Conservation (phyloP, 1,140 invertebrate genomes). For the Pogonomyrmex barbatus region DNA sequence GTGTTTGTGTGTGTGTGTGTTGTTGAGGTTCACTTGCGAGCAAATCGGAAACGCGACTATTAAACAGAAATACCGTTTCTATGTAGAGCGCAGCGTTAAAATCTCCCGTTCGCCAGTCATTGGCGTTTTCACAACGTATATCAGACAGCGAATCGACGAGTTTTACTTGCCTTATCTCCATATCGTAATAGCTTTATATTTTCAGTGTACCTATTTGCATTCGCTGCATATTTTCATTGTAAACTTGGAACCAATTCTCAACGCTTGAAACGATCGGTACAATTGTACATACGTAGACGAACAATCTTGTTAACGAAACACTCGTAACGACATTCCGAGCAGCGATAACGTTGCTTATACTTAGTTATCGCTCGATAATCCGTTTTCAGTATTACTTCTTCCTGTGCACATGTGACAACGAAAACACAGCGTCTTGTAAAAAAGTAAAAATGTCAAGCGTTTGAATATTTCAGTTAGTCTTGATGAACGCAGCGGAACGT, state of each 20-base stretch:
- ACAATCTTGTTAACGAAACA: slow-evolving; percentile 7
- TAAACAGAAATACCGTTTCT: slow-evolving; percentile 15
- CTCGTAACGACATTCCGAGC: slow-evolving; percentile 13
- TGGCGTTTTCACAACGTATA: not conserved
- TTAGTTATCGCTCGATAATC: slow-evolving; percentile 24
- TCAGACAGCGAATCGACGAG: not conserved
- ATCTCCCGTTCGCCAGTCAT: slow-evolving; percentile 36
- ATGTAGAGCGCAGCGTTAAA: slow-evolving; percentile 25
- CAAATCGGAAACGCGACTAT: slow-evolving; percentile 5
- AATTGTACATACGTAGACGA: not conserved
- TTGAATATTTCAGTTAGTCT: not conserved
- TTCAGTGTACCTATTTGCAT: not conserved
- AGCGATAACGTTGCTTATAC: slow-evolving; percentile 32
- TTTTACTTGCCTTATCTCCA: not conserved
- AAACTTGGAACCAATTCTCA: not conserved
- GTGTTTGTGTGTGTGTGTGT: too few relatives aligned
- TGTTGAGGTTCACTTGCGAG: not conserved
- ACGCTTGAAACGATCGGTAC: not conserved
- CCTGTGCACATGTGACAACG: not conserved
- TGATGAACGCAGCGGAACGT: not conserved
- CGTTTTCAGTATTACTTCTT: not conserved
- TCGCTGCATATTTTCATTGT: not conserved
- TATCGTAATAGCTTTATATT: not conserved
- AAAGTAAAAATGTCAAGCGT: not conserved
- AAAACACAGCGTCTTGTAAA: not conserved